These are phyloP conservation scores for Vanessa tameamea DNA, from an alignment of 1,140 invertebrate genomes.

Conservation along the genomic window DNA sequence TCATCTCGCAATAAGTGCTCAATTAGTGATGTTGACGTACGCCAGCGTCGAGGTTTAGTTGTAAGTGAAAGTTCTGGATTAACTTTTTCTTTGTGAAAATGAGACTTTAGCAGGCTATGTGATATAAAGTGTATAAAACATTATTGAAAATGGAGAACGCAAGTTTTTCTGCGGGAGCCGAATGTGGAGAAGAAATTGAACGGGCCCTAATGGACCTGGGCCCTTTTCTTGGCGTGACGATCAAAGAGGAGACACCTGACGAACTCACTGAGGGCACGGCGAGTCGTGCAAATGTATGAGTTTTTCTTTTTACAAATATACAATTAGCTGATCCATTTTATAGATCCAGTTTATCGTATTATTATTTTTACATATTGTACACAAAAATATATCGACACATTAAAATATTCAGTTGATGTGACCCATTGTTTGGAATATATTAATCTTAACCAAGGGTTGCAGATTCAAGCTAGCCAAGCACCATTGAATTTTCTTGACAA, in stretches of 20 bases:
- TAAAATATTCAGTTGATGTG: too few relatives aligned
- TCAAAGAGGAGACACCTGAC: slow-evolving; percentile 73
- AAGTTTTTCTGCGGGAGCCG: slow-evolving; percentile 62
- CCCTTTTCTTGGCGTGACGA: slow-evolving; percentile 72
- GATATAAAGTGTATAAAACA: slow-evolving; percentile 30
- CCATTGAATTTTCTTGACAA: too few relatives aligned
- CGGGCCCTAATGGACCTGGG: slow-evolving; percentile 75
- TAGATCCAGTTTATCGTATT: not conserved
- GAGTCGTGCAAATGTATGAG: slow-evolving; percentile 43
- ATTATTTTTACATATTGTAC: not conserved
- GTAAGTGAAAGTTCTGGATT: slow-evolving; percentile 67
- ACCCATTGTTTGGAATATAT: too few relatives aligned
- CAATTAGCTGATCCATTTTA: not conserved
- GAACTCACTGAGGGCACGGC: slow-evolving; percentile 50
- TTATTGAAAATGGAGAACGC: slow-evolving; percentile 61
- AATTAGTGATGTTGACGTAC: slow-evolving; percentile 66
- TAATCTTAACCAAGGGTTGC: too few relatives aligned
- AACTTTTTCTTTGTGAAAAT: slow-evolving; percentile 53
- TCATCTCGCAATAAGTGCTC: slow-evolving; percentile 55
- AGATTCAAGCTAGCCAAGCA: too few relatives aligned
- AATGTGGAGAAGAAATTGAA: slow-evolving; percentile 74
- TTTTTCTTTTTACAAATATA: not conserved
- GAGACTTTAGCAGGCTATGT: slow-evolving; percentile 43
- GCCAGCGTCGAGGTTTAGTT: slow-evolving; percentile 46
- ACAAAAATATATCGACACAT: too few relatives aligned